A percentile compares a stretch with the other conserved stretches of the same genome.
Conservation (phyloP, 2,888 invertebrate genomes). For the Hipparchia sbordonii region DNA sequence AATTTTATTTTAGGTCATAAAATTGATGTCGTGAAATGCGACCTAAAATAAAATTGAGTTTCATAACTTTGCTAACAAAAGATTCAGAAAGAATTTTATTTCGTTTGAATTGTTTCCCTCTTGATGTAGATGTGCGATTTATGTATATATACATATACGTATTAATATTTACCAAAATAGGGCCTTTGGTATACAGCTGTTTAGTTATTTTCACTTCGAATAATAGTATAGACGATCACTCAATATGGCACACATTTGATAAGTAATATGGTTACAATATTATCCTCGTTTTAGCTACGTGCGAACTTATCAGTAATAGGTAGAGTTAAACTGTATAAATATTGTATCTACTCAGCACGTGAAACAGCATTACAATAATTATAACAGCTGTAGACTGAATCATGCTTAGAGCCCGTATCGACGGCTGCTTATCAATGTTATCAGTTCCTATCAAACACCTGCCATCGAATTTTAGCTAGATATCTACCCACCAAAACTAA, state of each 20-base stretch:
- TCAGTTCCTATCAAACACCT: conserved; percentile 60
- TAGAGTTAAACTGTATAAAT: conserved; percentile 2
- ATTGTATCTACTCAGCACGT: conserved; percentile 4
- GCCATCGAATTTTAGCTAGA: conserved; percentile 14
- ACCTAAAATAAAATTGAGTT: too few species aligned
- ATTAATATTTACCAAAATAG: background rate
- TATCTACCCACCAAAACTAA: conserved; percentile 5
- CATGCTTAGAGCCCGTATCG: conserved; percentile 21
- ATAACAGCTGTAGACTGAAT: conserved; percentile 14
- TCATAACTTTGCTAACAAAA: too few species aligned
- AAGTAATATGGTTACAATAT: conserved; percentile 8
- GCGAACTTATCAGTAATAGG: conserved; percentile 17
- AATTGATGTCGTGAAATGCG: too few species aligned
- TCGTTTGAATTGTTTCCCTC: too few species aligned
- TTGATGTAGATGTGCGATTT: too few species aligned
- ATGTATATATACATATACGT: too few species aligned
- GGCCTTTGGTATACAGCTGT: background rate
- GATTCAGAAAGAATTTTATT: too few species aligned
- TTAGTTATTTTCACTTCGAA: conserved; percentile 4
- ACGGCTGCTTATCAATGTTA: conserved; percentile 32
- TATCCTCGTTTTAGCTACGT: conserved; percentile 13
- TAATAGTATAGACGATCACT: background rate
- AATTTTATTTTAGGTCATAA: too few species aligned
- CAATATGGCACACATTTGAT: conserved; percentile 1
- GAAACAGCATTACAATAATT: conserved; percentile 1